These are phyloP conservation scores for Poeciliopsis infans DNA, from an alignment of 2,797 vertebrate species.

Conservation along the genomic window DNA sequence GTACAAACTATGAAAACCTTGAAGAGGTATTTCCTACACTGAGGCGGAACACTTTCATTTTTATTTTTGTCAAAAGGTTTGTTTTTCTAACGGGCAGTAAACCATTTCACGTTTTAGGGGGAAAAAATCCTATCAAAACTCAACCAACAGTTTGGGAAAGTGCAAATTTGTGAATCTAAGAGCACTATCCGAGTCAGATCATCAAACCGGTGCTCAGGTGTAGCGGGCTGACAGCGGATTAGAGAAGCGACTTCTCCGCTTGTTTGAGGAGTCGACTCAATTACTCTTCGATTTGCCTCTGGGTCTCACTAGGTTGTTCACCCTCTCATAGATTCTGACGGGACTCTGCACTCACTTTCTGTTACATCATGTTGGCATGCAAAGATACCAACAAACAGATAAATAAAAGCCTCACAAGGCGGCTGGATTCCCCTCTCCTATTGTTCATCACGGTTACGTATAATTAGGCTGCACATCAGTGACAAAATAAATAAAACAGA, in stretches of 20 bases:
- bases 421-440: slow-evolving; percentile 1
- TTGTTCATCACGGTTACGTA: slow-evolving; percentile 21
- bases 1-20: neutral
- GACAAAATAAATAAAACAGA: slow-evolving; percentile 66
- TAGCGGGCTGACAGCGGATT: slow-evolving; percentile 42
- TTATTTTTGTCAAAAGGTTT: neutral
- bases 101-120: neutral
- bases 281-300: slow-evolving; percentile 29
- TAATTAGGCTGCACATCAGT: slow-evolving; percentile 56
- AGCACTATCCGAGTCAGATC: slow-evolving; percentile 23
- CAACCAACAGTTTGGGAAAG: slow-evolving; percentile 22
- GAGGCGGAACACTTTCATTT: neutral
- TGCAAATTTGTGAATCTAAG: slow-evolving; percentile 34
- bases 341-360: slow-evolving; percentile 32
- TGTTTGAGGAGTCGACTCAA: slow-evolving; percentile 39
- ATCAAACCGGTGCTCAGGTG: slow-evolving; percentile 41
- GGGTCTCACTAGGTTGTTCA: slow-evolving; percentile 43
- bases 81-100: neutral
- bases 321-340: slow-evolving; percentile 38
- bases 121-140: slow-evolving; percentile 2
- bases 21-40: neutral
- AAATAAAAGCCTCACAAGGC: slow-evolving; percentile 1
- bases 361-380: slow-evolving; percentile 29
- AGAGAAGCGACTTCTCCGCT: slow-evolving; percentile 24
- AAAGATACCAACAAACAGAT: slow-evolving; percentile 19